phyloP scores from a whole-genome alignment of 1,140 invertebrate genomes.

The Episyrphus balteatus region DNA sequence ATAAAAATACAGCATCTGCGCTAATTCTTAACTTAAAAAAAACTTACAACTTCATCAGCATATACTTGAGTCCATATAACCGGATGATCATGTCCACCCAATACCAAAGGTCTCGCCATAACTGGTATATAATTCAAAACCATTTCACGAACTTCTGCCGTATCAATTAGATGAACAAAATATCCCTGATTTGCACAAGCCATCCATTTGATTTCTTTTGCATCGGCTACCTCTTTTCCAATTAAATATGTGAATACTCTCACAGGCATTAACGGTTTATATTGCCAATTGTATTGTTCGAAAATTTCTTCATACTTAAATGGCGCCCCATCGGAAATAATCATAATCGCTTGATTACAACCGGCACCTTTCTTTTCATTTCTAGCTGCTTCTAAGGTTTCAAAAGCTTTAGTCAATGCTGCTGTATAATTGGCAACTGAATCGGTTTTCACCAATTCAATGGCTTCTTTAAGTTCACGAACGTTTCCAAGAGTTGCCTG shows the following conservation, averaged over 20 bases:
- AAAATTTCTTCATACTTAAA: constrained; percentile 89
- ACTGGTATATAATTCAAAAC: constrained; percentile 86
- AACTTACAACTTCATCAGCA: constrained; percentile 69
- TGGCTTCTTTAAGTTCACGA: constrained; percentile 66
- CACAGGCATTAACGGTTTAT: constrained; percentile 61
- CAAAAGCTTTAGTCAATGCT: constrained; percentile 83
- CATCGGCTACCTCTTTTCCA: constrained; percentile 76
- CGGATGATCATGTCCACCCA: constrained; percentile 65
- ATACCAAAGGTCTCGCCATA: constrained; percentile 76
- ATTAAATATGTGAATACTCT: constrained; percentile 97
- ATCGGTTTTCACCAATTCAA: constrained; percentile 65
- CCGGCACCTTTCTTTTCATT: constrained; percentile 47
- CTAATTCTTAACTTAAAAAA: not conserved
- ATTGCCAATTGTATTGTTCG: constrained; percentile 71
- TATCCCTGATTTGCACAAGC: constrained; percentile 91
- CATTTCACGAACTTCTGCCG: constrained; percentile 88
- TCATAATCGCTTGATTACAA: constrained; percentile 84
- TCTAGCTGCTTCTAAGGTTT: constrained; percentile 58
- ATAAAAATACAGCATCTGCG: not conserved
- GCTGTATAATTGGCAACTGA: constrained; percentile 91
- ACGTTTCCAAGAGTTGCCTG: constrained; percentile 85
- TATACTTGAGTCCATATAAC: constrained; percentile 88
- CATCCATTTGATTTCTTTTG: constrained; percentile 87
- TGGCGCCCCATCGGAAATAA: constrained; percentile 95
- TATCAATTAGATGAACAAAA: constrained; percentile 84